Evolutionary conservation across 2,113 vertebrate species (phyloP).

Genomic region (Myocastor coypus): DNA sequence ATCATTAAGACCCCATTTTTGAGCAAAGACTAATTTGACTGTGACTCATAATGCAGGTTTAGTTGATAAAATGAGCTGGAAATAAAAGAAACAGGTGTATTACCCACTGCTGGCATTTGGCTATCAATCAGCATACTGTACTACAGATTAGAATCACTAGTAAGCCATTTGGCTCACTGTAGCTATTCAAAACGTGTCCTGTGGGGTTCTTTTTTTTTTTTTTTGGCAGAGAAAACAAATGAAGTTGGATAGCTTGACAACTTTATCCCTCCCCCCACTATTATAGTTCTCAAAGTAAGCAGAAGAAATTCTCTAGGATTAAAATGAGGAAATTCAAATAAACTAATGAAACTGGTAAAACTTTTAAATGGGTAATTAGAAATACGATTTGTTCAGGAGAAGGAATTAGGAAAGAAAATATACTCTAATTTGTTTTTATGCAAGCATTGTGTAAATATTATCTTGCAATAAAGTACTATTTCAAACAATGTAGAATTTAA

Average conservation of each 20-base stretch:
- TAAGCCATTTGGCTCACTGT: neutral
- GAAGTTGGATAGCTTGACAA: neutral
- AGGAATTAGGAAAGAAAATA: constrained; percentile 42
- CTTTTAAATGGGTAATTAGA: constrained; percentile 33
- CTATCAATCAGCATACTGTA: neutral
- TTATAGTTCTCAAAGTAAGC: constrained; percentile 18
- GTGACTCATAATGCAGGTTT: constrained; percentile 33
- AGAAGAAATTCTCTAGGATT: constrained; percentile 53
- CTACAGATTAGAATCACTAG: neutral
- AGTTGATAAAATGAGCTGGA: neutral
- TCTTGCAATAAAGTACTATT: neutral
- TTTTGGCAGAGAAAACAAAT: constrained; percentile 44
- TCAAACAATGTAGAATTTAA: neutral
- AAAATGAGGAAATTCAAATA: constrained; percentile 29
- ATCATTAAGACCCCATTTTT: constrained; percentile 24
- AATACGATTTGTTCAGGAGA: constrained; percentile 41
- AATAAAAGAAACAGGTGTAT: constrained; percentile 27
- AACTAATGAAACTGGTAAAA: constrained; percentile 37
- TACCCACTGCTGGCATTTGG: neutral
- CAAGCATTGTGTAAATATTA: neutral
- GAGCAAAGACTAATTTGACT: constrained; percentile 48
- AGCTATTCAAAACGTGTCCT: constrained; percentile 24
- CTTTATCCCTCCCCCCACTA: neutral
- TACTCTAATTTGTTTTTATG: constrained; percentile 44
- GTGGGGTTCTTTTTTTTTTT: neutral